Evolutionary conservation across 2,888 invertebrate species (phyloP), one percentile per base, ranked within the genome.

Genomic region (Diloba caeruleocephala): DNA sequence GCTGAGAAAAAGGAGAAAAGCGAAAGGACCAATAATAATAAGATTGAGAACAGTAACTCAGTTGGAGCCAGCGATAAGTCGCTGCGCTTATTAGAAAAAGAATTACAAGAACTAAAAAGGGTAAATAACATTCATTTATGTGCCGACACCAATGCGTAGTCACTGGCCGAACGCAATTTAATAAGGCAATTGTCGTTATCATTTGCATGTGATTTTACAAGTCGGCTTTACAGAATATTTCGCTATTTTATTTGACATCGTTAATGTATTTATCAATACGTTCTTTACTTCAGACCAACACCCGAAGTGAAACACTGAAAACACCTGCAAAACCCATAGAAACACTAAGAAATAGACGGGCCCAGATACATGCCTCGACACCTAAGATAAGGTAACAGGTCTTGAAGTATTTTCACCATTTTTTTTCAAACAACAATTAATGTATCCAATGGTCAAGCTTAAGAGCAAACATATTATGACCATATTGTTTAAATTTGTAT

Each of bases 41-140:
- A 85, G 66, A 61, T 65, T 1, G 90, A 89, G 33, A 85, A 68
- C 50, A 78, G 71, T 34, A 82, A 70, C 50, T 73, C 67, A 1
- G 75, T 71, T 1, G 87, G 88, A 0, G 84, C 82, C 65, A 94
- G 80, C 56, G 92, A 93, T 52, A 90, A 91, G 54, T 91, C 90
- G 0, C 74, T 92, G 39, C 85, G 94, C 14, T 87, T 95, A 8
- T 78, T 95, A 10, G 95, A 95, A 66, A 93, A 95, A 38, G 95
- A 95, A 32, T 85, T 95, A 44, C 94, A 94, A 45, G 95, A 95
- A 66, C 84, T 95, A 26, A 94, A 95, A 74, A 90, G 95, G 79
- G 94, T 93, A 81, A 71, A 54, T 64, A 32, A n/a, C 9, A 31
- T 46, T 9, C 5, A 23, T 53, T n/a, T 37, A 15, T 13, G 23